Conservation (phyloP, 2,113 vertebrate species). For the Micronycteris hirsuta region DNA sequence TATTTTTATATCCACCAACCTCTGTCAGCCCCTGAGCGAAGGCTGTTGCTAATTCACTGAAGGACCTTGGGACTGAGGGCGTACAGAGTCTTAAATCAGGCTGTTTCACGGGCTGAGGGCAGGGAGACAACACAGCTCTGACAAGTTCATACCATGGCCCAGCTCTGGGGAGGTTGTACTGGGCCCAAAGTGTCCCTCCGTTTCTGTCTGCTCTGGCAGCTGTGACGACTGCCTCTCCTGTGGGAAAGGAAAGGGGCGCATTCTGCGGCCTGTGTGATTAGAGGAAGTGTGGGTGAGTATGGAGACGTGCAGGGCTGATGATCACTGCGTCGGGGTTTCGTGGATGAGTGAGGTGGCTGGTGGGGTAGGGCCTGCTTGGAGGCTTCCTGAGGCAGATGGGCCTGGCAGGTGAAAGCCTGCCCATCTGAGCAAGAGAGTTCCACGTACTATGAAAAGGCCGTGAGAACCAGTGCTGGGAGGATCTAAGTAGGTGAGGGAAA, state of each 20-base stretch:
- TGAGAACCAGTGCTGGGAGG: neutral
- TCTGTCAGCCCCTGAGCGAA: conserved; percentile 19
- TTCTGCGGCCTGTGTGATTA: neutral
- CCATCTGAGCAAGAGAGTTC: neutral
- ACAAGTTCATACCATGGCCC: neutral
- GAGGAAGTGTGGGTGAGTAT: neutral
- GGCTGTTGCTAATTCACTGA: conserved; percentile 23
- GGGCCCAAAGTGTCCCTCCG: neutral
- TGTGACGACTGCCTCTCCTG: neutral
- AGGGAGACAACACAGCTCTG: neutral
- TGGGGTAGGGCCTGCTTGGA: neutral
- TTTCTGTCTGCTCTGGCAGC: neutral
- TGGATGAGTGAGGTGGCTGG: neutral
- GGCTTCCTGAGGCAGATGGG: neutral
- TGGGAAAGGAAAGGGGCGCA: neutral
- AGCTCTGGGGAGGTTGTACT: neutral
- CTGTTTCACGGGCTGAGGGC: neutral
- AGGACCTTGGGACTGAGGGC: conserved; percentile 20
- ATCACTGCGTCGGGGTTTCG: neutral
- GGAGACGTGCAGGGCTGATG: neutral
- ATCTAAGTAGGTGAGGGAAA: neutral
- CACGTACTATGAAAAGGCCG: neutral
- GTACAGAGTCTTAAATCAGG: neutral
- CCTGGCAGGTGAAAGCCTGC: neutral
- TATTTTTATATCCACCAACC: conserved; percentile 30